Percentiles rank a stretch among this genome's conserved stretches.
These are phyloP conservation scores for Frieseomelitta varia DNA, from an alignment of 1,140 invertebrate genomes.

Conservation along the genomic window DNA sequence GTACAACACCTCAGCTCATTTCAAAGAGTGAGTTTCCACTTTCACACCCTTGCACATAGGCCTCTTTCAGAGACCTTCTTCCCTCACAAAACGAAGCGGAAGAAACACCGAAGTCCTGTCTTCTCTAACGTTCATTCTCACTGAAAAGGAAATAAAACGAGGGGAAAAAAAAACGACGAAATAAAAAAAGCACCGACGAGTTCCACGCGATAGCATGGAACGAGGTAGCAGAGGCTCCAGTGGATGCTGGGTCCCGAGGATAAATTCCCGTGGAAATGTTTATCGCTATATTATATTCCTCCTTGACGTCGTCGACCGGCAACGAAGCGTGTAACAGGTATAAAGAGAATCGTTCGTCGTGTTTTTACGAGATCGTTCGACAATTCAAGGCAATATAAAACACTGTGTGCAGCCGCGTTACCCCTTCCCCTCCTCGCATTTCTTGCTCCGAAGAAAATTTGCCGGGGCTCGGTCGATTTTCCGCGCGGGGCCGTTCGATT, in stretches of 20 bases:
- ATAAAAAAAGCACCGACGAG: not conserved
- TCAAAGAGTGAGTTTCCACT: too few relatives aligned
- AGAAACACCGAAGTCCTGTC: too few relatives aligned
- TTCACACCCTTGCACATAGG: too few relatives aligned
- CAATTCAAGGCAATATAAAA: slow-evolving; percentile 32
- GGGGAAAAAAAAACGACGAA: not conserved
- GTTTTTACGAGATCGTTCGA: slow-evolving; percentile 31
- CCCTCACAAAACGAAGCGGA: too few relatives aligned
- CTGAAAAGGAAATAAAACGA: not conserved
- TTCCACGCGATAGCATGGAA: not conserved
- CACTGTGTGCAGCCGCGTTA: slow-evolving; percentile 3
- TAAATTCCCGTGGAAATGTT: slow-evolving; percentile 7
- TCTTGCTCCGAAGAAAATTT: not conserved
- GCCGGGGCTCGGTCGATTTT: not conserved
- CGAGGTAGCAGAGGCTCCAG: not conserved
- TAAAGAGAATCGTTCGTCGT: slow-evolving; percentile 32
- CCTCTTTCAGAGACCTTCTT: too few relatives aligned
- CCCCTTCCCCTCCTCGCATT: not conserved
- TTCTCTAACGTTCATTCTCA: not conserved
- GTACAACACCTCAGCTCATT: too few relatives aligned
- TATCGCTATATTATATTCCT: slow-evolving; percentile 20
- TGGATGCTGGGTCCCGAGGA: not conserved
- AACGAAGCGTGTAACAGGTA: slow-evolving; percentile 29
- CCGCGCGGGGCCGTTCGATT: not conserved
- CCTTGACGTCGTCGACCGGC: not conserved